Conservation (phyloP, 2,888 invertebrate species). For the Brenthis ino region DNA sequence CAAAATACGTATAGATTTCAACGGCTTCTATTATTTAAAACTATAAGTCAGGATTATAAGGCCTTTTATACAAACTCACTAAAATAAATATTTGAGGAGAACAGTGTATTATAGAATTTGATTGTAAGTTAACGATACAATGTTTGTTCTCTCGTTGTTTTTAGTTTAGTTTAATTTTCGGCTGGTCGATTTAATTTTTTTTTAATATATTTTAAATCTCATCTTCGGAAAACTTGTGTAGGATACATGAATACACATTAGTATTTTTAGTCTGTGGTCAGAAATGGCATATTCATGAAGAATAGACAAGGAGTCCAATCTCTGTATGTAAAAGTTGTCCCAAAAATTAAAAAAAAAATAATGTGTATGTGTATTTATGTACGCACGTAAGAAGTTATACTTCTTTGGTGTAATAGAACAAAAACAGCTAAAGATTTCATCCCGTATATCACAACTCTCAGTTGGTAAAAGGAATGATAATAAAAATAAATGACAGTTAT, state of each 20-base stretch:
- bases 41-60: slow-evolving; percentile 10
- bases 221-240: slow-evolving; percentile 17
- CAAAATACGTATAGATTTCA: not conserved
- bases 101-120: slow-evolving; percentile 71
- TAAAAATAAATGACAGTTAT: no score
- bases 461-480: no score
- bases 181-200: slow-evolving; percentile 49
- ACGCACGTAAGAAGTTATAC: no score
- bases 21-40: not conserved
- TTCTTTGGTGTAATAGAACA: no score
- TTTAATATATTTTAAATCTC: slow-evolving; percentile 41
- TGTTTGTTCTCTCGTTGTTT: slow-evolving; percentile 65
- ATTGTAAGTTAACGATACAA: slow-evolving; percentile 56
- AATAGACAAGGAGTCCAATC: no score
- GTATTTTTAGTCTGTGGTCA: slow-evolving; percentile 16
- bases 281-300: no score
- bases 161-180: slow-evolving; percentile 61
- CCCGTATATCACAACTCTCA: no score
- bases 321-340: no score
- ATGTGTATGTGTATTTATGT: no score
- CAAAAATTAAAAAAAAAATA: no score
- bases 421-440: no score
- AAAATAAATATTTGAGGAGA: slow-evolving; percentile 46
- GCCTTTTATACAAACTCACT: slow-evolving; percentile 12
- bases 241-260: slow-evolving; percentile 32